These are phyloP conservation scores for Megatriorchis doriae DNA, from an alignment of 2,113 vertebrate species.

Conservation along the genomic window DNA sequence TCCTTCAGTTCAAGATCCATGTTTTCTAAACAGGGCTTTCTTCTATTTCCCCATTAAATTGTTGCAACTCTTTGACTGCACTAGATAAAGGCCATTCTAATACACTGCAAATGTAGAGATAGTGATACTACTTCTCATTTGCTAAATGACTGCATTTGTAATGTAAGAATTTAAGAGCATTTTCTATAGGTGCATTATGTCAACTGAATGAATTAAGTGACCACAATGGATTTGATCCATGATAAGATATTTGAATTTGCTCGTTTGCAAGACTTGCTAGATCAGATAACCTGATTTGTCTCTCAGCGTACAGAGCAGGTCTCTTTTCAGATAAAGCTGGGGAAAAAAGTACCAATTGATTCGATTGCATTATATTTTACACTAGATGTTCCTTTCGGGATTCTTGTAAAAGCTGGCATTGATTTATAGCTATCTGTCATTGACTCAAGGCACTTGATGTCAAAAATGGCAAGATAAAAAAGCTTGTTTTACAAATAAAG, in stretches of 20 bases:
- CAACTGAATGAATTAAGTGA: not conserved
- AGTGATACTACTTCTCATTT: not conserved
- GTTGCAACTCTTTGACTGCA: not conserved
- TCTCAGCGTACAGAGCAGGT: not conserved
- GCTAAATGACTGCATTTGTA: not conserved
- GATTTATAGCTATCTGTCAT: constrained; percentile 10
- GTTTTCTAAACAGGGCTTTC: not conserved
- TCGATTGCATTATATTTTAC: not conserved
- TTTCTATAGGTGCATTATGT: not conserved
- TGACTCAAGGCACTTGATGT: not conserved
- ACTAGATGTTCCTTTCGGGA: not conserved
- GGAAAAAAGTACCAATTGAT: not conserved
- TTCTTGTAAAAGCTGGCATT: not conserved
- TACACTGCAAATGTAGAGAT: not conserved
- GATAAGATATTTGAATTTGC: not conserved
- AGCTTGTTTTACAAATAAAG: constrained; percentile 10
- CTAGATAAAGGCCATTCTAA: not conserved
- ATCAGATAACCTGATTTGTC: not conserved
- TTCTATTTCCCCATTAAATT: not conserved
- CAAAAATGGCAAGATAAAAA: constrained; percentile 21
- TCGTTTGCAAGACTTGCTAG: not conserved
- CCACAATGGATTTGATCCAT: not conserved
- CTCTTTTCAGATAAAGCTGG: not conserved
- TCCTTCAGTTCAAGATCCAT: not conserved
- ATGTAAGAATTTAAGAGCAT: not conserved